phyloP scores from a whole-genome alignment of 1,140 invertebrate genomes.

The Heliothis virescens region DNA sequence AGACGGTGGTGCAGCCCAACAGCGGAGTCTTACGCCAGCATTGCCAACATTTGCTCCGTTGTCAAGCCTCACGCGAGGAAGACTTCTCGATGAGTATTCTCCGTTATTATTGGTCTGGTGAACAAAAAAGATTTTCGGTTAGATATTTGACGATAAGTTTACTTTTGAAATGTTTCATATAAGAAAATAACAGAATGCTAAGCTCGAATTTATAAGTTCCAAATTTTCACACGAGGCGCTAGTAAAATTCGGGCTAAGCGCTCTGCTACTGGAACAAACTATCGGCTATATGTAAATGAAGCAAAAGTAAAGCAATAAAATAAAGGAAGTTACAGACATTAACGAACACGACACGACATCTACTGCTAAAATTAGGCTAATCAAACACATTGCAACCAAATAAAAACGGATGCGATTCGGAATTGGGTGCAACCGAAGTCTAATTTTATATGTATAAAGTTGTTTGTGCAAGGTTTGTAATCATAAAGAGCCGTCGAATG shows the following conservation, averaged over 20 bases:
- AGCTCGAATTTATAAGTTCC: no score
- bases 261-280: no score
- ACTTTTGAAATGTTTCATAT: no score
- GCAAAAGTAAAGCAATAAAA: slow-evolving; percentile 6
- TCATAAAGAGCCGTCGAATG: background rate
- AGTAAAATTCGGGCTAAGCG: no score
- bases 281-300: background rate
- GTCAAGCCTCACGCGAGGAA: slow-evolving; percentile 90
- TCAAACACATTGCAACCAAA: background rate
- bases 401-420: background rate
- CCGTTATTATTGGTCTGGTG: slow-evolving; percentile 75
- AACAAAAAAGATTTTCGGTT: slow-evolving; percentile 27
- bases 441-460: no score
- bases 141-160: no score
- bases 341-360: background rate
- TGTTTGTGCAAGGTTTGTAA: background rate
- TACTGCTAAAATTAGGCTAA: slow-evolving; percentile 20
- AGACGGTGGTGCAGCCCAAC: slow-evolving; percentile 88
- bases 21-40: slow-evolving; percentile 87
- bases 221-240: no score
- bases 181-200: no score
- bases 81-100: slow-evolving; percentile 76
- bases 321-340: slow-evolving; percentile 14
- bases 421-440: background rate
- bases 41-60: slow-evolving; percentile 88